Evolutionary conservation across 2,797 vertebrate genomes (phyloP).

Genomic region (Brotula barbata): DNA sequence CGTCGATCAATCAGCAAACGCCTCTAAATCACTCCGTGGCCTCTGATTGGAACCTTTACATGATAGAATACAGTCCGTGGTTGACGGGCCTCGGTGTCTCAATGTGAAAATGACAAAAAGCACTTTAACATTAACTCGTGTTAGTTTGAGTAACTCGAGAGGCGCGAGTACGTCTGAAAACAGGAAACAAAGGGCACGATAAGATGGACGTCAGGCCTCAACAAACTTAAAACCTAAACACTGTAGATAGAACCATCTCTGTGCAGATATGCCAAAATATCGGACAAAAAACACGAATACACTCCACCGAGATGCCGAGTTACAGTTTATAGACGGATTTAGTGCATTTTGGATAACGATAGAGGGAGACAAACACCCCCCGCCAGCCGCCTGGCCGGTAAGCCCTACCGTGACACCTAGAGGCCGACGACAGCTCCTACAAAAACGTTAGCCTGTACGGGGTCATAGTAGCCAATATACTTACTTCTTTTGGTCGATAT

Average conservation of each 20-base stretch:
- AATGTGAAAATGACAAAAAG: neutral
- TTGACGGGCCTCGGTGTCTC: fast-evolving
- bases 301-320: constrained; percentile 66
- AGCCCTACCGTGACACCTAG: constrained; percentile 99
- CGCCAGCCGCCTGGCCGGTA: constrained; percentile 87
- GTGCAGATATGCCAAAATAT: constrained; percentile 46
- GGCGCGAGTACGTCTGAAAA: constrained; percentile 80
- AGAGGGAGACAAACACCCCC: constrained; percentile 99
- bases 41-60: fast-evolving
- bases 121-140: constrained; percentile 45
- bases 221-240: constrained; percentile 72
- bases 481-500: constrained; percentile 65
- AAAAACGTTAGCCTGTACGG: constrained; percentile 84
- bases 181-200: constrained; percentile 86
- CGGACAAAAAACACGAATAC: constrained; percentile 47
- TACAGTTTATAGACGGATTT: constrained; percentile 81
- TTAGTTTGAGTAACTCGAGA: constrained; percentile 59
- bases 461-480: constrained; percentile 38
- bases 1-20: too few relatives aligned
- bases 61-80: fast-evolving
- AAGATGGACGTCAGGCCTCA: constrained; percentile 77
- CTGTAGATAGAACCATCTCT: constrained; percentile 38
- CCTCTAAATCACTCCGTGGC: neutral
- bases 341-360: constrained; percentile 89
- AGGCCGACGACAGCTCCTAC: constrained; percentile 99